A percentile compares a stretch with the other conserved stretches of the same genome.
Conservation (phyloP, 2,797 vertebrate genomes). For the Ispidina lecontei region DNA sequence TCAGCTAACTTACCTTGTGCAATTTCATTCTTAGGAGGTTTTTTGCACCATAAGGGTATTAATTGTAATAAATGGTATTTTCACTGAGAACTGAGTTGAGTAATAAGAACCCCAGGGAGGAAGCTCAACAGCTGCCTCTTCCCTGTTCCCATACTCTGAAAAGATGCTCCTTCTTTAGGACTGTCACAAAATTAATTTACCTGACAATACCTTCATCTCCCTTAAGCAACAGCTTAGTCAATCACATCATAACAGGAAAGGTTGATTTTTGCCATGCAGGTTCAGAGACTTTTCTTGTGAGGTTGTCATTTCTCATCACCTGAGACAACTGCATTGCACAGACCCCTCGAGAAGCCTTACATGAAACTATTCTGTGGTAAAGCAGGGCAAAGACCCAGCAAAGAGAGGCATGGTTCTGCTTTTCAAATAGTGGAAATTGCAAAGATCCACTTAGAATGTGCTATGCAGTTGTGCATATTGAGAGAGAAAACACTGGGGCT, state of each 20-base stretch:
- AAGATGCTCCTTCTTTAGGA: not conserved
- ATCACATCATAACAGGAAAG: not conserved
- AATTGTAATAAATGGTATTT: not conserved
- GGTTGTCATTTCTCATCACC: conserved; percentile 9
- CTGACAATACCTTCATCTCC: conserved; percentile 9
- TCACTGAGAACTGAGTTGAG: not conserved
- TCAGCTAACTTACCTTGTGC: not conserved
- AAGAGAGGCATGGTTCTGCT: not conserved
- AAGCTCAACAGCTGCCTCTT: not conserved
- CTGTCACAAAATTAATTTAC: conserved; percentile 20
- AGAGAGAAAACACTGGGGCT: not conserved
- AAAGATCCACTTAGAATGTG: not conserved
- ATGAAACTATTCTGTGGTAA: not conserved
- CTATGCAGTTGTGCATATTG: not conserved
- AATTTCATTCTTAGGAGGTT: not conserved
- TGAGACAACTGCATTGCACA: not conserved
- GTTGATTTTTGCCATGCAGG: conserved; percentile 10
- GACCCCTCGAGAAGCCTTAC: not conserved
- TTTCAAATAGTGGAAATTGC: not conserved
- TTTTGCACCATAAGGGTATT: not conserved
- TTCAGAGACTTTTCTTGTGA: conserved; percentile 1
- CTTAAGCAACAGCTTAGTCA: not conserved
- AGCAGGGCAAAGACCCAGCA: not conserved
- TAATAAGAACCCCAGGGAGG: not conserved
- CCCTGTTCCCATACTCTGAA: not conserved